Evolutionary conservation across 2,113 vertebrate genomes (phyloP).

Genomic region (Copsychus sechellarum): DNA sequence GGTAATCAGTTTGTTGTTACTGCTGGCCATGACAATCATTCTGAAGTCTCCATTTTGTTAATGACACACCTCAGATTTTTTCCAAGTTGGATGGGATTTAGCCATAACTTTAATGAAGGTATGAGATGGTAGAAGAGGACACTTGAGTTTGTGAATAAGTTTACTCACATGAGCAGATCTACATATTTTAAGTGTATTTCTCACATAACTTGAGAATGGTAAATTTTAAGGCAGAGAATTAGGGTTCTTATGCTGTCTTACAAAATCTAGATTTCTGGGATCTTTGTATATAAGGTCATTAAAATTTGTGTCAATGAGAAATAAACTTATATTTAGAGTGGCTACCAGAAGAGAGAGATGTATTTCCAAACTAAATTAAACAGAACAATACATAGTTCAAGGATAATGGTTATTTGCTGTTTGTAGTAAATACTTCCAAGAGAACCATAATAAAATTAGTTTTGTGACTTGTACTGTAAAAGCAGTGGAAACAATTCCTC

Average conservation of each 20-base stretch:
- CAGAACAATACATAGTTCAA: conserved; percentile 45
- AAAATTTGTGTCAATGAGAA: neutral
- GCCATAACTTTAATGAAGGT: neutral
- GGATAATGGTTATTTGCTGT: conserved; percentile 63
- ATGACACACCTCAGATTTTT: conserved; percentile 20
- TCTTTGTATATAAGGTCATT: neutral
- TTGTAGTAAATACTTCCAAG: conserved; percentile 69
- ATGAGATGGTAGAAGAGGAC: neutral
- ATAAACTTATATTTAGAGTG: neutral
- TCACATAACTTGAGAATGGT: neutral
- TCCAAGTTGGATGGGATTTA: neutral
- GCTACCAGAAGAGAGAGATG: conserved; percentile 40
- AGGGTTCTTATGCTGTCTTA: neutral
- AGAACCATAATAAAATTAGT: conserved; percentile 77
- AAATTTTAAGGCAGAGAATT: neutral
- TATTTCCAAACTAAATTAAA: conserved; percentile 70
- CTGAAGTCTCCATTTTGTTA: conserved; percentile 26
- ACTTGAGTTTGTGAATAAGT: neutral
- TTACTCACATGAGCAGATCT: neutral
- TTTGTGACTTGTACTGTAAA: conserved; percentile 65
- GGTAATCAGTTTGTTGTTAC: conserved; percentile 69
- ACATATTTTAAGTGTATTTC: neutral
- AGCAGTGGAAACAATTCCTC: conserved; percentile 71
- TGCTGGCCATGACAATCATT: conserved; percentile 39
- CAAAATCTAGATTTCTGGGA: neutral